Conservation (phyloP, 2,113 vertebrate species). For the Crotalus horridus region DNA sequence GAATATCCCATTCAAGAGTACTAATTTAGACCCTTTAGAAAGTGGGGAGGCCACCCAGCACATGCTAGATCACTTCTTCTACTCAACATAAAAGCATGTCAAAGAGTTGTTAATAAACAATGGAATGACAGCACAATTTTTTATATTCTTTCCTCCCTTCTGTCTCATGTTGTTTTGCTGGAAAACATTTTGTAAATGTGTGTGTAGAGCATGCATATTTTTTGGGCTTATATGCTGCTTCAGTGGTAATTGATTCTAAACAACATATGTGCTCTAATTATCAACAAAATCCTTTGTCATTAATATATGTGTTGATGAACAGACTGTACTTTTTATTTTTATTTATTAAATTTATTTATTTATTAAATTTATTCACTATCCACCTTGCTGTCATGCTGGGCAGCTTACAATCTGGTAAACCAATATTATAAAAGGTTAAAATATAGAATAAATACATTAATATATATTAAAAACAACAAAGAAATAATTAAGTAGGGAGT, state of each 20-base stretch:
- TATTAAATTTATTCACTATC: background rate
- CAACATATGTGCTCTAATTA: background rate
- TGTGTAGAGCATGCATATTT: background rate
- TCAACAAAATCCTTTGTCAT: background rate
- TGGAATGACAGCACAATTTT: background rate
- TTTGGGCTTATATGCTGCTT: background rate
- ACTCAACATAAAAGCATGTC: background rate
- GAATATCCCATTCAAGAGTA: background rate
- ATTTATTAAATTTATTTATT: background rate
- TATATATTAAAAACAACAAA: background rate
- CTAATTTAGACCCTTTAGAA: background rate
- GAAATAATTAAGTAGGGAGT: background rate
- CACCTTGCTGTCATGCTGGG: background rate
- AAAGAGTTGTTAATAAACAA: background rate
- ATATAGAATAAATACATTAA: background rate
- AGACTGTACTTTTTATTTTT: background rate
- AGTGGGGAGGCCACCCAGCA: background rate
- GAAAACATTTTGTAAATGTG: background rate
- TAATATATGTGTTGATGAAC: background rate
- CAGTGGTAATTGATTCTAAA: background rate
- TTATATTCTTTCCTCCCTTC: background rate
- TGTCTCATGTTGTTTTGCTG: background rate
- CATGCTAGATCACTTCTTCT: background rate
- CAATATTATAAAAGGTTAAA: background rate
- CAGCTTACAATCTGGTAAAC: background rate